These are phyloP conservation scores for Molossus molossus DNA, from an alignment of 2,797 vertebrate genomes.

Conservation along the genomic window DNA sequence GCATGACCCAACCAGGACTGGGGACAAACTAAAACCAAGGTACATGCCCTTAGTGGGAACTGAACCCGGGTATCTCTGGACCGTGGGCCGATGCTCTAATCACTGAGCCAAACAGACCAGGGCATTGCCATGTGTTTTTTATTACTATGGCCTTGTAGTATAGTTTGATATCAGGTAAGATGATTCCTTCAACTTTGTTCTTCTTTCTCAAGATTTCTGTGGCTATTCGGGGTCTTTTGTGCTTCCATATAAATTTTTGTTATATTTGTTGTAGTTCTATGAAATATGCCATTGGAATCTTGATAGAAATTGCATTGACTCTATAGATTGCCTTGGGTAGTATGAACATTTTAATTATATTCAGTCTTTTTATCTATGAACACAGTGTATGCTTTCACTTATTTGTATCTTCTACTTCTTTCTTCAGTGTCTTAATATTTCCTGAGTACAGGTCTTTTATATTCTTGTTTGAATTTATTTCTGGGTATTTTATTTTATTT, in stretches of 20 bases:
- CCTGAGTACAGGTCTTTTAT: neutral
- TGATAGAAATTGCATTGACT: neutral
- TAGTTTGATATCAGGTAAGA: neutral
- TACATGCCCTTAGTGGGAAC: too few relatives aligned
- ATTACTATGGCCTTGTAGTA: neutral
- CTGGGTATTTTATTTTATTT: neutral
- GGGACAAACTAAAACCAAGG: too few relatives aligned
- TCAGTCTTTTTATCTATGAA: neutral
- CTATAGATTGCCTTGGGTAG: neutral
- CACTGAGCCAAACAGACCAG: too few relatives aligned
- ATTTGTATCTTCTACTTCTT: neutral
- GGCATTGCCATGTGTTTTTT: neutral
- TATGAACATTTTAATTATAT: neutral
- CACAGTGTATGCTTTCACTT: neutral
- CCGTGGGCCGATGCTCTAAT: too few relatives aligned
- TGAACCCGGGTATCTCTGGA: too few relatives aligned
- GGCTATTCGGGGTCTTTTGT: neutral
- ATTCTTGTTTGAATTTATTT: neutral
- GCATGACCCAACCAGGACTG: too few relatives aligned
- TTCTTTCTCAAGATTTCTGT: neutral
- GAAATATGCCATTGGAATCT: neutral
- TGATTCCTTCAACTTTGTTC: neutral
- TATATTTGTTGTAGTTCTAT: neutral
- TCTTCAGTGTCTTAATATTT: neutral
- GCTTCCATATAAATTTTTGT: neutral